Conservation (phyloP, 2,797 vertebrate genomes). For the Anguilla obscura region DNA sequence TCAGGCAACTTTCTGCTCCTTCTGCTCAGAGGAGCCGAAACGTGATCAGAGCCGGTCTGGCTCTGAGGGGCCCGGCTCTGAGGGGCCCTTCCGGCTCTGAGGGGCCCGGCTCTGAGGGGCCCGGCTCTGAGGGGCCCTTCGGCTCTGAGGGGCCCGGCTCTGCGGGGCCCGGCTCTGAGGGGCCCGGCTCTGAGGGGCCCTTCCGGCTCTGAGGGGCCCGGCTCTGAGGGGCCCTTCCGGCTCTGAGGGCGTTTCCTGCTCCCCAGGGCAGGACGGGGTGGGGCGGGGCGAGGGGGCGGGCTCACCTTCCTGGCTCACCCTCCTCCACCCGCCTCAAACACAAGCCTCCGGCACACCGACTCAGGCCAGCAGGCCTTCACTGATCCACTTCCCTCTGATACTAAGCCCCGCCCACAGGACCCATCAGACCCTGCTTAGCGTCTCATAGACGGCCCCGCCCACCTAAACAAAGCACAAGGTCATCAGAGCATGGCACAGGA, state of each 20-base stretch:
- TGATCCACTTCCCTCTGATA: conserved; percentile 48
- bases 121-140: neutral
- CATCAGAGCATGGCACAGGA: neutral
- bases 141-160: neutral
- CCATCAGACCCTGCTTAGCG: conserved; percentile 40
- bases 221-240: neutral
- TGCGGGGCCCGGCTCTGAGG: neutral
- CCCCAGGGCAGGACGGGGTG: too few species aligned
- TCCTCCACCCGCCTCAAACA: neutral
- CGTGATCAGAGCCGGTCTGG: neutral
- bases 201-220: neutral
- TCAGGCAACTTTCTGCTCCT: neutral
- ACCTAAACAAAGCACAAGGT: neutral
- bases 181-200: neutral
- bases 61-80: neutral
- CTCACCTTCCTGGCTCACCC: too few species aligned
- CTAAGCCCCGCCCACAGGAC: conserved; percentile 30
- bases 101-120: too few species aligned
- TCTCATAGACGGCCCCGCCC: neutral
- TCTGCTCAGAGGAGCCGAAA: neutral
- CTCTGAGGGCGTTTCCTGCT: neutral
- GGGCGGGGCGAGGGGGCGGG: too few species aligned
- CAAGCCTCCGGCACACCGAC: neutral
- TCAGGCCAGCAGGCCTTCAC: conserved; percentile 35
- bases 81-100: neutral